Percentiles rank a stretch among this genome's conserved stretches.
These are phyloP conservation scores for Theretra japonica DNA, from an alignment of 2,888 invertebrate genomes.

Conservation along the genomic window DNA sequence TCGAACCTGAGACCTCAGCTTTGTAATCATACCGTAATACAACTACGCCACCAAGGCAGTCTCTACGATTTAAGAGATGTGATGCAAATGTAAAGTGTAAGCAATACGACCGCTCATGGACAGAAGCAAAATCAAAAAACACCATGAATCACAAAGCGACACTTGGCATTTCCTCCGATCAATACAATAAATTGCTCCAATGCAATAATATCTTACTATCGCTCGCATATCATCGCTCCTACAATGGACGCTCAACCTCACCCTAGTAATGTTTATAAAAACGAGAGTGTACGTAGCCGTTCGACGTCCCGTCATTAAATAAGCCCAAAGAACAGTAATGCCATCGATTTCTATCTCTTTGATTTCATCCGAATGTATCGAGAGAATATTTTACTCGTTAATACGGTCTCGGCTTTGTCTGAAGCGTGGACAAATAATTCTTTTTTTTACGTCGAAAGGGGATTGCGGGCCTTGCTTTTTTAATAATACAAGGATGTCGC, in stretches of 20 bases:
- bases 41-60: too few species aligned
- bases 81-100: too few species aligned
- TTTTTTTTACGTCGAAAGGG: slow-evolving; percentile 28
- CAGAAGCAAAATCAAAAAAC: too few species aligned
- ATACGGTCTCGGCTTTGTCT: neutral
- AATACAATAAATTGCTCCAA: too few species aligned
- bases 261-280: slow-evolving; percentile 28
- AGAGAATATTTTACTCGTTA: slow-evolving; percentile 22
- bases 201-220: neutral
- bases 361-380: slow-evolving; percentile 9
- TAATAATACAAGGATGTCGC: slow-evolving; percentile 8
- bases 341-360: slow-evolving; percentile 13
- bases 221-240: neutral
- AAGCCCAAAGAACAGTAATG: slow-evolving; percentile 14
- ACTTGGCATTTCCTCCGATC: too few species aligned
- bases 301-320: slow-evolving; percentile 28
- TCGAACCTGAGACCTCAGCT: too few species aligned
- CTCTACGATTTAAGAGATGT: too few species aligned
- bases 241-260: neutral
- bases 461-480: slow-evolving; percentile 7
- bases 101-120: too few species aligned
- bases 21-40: too few species aligned
- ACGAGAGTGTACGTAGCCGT: neutral
- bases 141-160: too few species aligned
- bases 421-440: slow-evolving; percentile 42